phyloP scores from a whole-genome alignment of 1,140 invertebrate genomes.

The Yoshiicerus persimilis region DNA sequence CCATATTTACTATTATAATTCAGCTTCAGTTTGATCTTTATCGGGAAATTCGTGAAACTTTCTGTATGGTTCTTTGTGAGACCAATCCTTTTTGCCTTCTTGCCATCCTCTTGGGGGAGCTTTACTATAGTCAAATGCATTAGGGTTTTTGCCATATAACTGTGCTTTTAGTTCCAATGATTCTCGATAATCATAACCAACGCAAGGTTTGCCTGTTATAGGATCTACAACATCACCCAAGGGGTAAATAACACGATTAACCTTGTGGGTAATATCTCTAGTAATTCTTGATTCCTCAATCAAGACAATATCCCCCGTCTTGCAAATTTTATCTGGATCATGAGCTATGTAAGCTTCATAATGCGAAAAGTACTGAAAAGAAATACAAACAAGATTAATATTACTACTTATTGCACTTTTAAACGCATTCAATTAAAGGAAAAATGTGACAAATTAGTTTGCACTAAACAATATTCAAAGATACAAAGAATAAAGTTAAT shows the following conservation, averaged over 20 bases:
- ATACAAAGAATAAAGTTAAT: slow-evolving; percentile 36
- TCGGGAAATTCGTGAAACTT: slow-evolving; percentile 72
- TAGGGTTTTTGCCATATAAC: slow-evolving; percentile 67
- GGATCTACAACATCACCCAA: slow-evolving; percentile 80
- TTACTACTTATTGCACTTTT: too few species aligned
- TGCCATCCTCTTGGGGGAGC: slow-evolving; percentile 75
- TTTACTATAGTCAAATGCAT: slow-evolving; percentile 73
- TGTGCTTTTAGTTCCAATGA: slow-evolving; percentile 65
- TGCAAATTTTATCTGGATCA: slow-evolving; percentile 74
- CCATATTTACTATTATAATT: neutral
- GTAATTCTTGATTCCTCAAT: slow-evolving; percentile 72
- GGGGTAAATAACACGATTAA: slow-evolving; percentile 76
- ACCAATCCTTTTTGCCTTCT: slow-evolving; percentile 77
- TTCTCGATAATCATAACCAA: slow-evolving; percentile 69
- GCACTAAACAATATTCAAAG: neutral
- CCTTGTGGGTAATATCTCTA: slow-evolving; percentile 72
- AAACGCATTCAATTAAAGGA: too few species aligned
- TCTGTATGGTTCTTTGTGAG: slow-evolving; percentile 70
- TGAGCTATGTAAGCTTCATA: slow-evolving; percentile 70
- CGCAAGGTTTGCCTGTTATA: slow-evolving; percentile 75
- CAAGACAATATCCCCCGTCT: slow-evolving; percentile 77
- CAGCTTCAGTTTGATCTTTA: slow-evolving; percentile 52
- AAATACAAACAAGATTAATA: slow-evolving; percentile 34
- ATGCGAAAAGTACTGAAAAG: slow-evolving; percentile 74
- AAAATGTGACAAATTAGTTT: too few species aligned